Percentiles rank a stretch among this genome's conserved stretches.
Evolutionary conservation across 2,113 vertebrate species (phyloP).

Genomic region (Sardina pilchardus): DNA sequence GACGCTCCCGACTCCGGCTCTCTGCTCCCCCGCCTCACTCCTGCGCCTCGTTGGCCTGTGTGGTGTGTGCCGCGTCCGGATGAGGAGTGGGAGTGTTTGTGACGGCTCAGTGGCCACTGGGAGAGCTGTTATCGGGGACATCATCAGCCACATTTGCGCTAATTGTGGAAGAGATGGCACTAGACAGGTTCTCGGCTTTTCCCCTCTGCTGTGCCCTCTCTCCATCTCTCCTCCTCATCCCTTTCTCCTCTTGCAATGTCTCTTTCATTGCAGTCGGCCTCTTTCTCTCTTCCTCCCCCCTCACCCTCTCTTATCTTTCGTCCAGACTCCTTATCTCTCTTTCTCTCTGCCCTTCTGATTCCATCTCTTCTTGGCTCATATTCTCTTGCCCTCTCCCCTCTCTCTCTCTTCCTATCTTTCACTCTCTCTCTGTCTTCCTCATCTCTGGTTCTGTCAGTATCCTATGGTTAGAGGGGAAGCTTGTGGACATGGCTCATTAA

Average conservation of each 20-base stretch:
- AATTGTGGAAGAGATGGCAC: neutral
- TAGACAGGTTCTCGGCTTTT: neutral
- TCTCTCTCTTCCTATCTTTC: neutral
- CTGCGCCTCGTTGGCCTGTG: neutral
- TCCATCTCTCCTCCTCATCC: neutral
- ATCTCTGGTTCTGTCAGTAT: neutral
- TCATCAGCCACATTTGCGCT: neutral
- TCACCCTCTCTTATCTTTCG: neutral
- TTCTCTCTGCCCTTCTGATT: neutral
- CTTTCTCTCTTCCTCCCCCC: neutral
- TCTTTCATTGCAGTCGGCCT: neutral
- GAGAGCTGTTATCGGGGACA: neutral
- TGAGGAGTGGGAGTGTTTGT: neutral
- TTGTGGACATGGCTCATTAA: slow-evolving; percentile 1
- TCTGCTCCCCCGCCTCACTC: neutral
- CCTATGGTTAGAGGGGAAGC: neutral
- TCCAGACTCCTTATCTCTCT: neutral
- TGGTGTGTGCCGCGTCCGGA: neutral
- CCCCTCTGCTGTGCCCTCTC: neutral
- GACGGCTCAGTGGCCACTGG: neutral
- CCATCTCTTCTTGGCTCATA: neutral
- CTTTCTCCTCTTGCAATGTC: neutral
- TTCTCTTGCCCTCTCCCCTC: neutral
- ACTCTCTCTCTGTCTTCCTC: neutral
- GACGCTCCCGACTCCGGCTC: neutral